Base-by-base conservation (phyloP, 2,888 invertebrate genomes). In the Perdita meconis region DNA sequence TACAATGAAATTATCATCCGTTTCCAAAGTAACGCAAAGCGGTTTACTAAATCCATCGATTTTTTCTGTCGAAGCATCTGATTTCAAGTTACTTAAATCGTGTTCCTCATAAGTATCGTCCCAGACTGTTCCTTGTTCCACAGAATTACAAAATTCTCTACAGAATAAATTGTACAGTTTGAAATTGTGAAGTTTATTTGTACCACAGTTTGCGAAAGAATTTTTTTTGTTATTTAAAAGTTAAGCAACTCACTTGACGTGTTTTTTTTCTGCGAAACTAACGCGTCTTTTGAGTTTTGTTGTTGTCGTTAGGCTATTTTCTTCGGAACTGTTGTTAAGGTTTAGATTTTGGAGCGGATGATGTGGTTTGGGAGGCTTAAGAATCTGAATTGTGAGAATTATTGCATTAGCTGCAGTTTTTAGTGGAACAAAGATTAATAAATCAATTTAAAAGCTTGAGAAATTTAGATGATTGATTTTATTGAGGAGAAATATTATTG, bases 251-350 rank as follows among this genome's bases (percentile, higher is more conserved):
- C 72, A 91, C 91, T 90, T 91, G 24, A 91, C 88, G 67, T 89
- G 90, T 47, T 88, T 91, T 63, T 90, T 91, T 57, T 90, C 90
- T 1, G 91, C 91, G 75, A 91, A 91, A 78, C 91, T 91, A 36
- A 91, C 91, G 22, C 91, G 87, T 56, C 91, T 86, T 67, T 89
- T 90, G 10, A 81, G 16, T 74, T 87, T 91, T 22, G 78, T 22
- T 0, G 82, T 78, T 6, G 78, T 74, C 10, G 69, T 24, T 2
- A 89, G 87, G 67, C 81, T 88, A 30, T 30, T 86, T 72, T 91
- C 90, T 2, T 71, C 65, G 0, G 84, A 84, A 2, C 88, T 81
- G 13, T 69, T 60, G 74, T 84, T 80, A 6, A 82, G 68, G 53
- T 86, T 86, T 34, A 86, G 84, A 78, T 80, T 80, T 79, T 89